A percentile compares a stretch with the other conserved stretches of the same genome.
Evolutionary conservation across 2,113 vertebrate species (phyloP).

Genomic region (Apistogramma diplotaenia): DNA sequence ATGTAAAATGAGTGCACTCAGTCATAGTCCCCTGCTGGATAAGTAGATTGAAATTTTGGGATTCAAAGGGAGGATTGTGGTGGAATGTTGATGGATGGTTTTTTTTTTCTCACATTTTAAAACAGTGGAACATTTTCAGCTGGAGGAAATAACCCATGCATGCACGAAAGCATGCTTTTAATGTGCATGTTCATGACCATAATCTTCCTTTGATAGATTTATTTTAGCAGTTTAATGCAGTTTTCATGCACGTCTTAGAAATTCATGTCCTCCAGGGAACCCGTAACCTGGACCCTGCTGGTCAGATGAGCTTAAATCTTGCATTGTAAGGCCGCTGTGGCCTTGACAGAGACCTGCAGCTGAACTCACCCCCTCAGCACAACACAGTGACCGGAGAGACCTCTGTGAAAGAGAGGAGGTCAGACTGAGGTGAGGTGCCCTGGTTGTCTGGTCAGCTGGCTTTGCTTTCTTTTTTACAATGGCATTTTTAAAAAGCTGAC

Average conservation of each 20-base stretch:
- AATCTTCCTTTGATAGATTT: background rate
- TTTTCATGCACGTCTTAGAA: background rate
- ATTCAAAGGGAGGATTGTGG: slow-evolving; percentile 34
- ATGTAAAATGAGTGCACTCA: slow-evolving; percentile 60
- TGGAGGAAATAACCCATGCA: background rate
- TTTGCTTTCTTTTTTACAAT: slow-evolving; percentile 4
- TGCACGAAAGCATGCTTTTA: background rate
- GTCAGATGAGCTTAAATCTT: background rate
- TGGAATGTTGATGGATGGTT: background rate
- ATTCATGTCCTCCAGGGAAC: background rate
- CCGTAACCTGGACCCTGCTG: background rate
- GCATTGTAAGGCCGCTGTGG: background rate
- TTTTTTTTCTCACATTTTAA: background rate
- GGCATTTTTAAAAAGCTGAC: background rate
- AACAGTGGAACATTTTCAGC: background rate
- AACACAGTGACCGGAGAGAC: slow-evolving; percentile 13
- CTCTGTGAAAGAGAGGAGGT: slow-evolving; percentile 35
- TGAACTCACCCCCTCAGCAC: slow-evolving; percentile 34
- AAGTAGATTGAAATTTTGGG: slow-evolving; percentile 33
- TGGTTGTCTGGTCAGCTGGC: background rate
- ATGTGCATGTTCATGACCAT: background rate
- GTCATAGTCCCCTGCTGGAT: slow-evolving; percentile 44
- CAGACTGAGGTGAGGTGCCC: slow-evolving; percentile 14
- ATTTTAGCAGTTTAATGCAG: background rate
- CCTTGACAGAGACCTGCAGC: slow-evolving; percentile 33